Percentiles rank a stretch among this genome's conserved stretches.
Conservation (phyloP, 2,888 invertebrate species). For the Shargacucullia verbasci region DNA sequence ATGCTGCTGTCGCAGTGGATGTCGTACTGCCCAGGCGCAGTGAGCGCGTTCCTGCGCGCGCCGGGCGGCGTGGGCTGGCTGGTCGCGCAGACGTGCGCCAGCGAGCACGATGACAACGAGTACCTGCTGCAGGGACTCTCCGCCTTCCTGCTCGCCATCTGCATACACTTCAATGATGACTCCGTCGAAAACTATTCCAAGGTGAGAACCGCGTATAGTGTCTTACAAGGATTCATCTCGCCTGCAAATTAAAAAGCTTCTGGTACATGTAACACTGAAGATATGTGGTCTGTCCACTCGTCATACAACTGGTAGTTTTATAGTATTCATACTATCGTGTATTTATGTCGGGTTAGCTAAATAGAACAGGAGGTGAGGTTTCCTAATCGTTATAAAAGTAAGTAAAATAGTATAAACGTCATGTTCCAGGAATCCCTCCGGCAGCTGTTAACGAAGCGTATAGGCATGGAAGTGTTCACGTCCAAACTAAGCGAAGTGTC, state of each 20-base stretch:
- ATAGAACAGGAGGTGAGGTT: too few species aligned
- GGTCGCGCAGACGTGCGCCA: conserved; percentile 93
- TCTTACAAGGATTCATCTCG: too few species aligned
- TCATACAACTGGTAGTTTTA: not conserved
- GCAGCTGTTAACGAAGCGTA: conserved; percentile 94
- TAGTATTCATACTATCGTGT: too few species aligned
- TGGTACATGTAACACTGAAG: not conserved
- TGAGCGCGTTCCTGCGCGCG: conserved; percentile 94
- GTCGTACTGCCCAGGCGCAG: conserved; percentile 94
- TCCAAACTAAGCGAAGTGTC: conserved; percentile 96
- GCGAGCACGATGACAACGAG: conserved; percentile 97
- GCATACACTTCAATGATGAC: conserved; percentile 96
- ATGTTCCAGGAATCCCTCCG: conserved; percentile 85
- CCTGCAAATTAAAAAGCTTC: too few species aligned
- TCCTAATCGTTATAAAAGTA: too few species aligned
- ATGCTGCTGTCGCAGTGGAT: conserved; percentile 97
- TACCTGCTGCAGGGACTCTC: conserved; percentile 94
- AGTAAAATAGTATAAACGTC: too few species aligned
- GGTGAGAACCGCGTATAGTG: conserved; percentile 64
- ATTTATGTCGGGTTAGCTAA: too few species aligned
- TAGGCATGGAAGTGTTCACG: conserved; percentile 96
- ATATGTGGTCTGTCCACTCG: not conserved
- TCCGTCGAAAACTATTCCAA: conserved; percentile 93
- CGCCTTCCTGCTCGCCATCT: conserved; percentile 97
- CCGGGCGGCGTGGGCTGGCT: conserved; percentile 95